These are phyloP conservation scores for Pecten maximus DNA, from an alignment of 2,888 invertebrate species.

Conservation along the genomic window DNA sequence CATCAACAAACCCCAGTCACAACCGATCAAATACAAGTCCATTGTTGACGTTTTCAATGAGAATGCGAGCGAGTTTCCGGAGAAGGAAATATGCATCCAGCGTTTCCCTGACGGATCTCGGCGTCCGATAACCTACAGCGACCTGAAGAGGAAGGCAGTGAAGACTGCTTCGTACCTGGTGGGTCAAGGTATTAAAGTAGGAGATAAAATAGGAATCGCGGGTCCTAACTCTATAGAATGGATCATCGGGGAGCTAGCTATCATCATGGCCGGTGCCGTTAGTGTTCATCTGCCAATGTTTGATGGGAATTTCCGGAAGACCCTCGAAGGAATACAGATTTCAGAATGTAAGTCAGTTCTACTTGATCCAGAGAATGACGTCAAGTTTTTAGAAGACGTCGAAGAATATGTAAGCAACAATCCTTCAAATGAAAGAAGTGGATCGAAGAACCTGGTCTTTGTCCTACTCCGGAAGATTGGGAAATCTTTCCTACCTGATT, in stretches of 20 bases:
- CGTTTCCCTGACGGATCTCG: background rate
- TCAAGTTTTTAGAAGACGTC: background rate
- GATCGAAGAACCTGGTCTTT: background rate
- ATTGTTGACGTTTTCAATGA: background rate
- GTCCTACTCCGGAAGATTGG: background rate
- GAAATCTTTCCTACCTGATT: background rate
- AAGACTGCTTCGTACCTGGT: background rate
- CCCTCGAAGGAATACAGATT: background rate
- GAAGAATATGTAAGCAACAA: background rate
- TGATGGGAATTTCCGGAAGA: background rate
- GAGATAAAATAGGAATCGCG: background rate
- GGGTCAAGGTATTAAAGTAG: background rate
- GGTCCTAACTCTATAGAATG: background rate
- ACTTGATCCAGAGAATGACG: background rate
- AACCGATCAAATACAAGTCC: background rate
- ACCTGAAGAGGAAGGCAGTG: background rate
- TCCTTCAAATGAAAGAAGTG: background rate
- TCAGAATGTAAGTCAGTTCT: background rate
- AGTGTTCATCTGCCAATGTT: background rate
- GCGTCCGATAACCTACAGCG: background rate
- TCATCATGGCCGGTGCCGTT: background rate
- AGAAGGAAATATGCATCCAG: background rate
- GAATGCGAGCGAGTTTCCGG: conserved; percentile 10
- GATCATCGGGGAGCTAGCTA: background rate
- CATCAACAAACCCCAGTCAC: background rate